A percentile compares a stretch with the other conserved stretches of the same genome.
phyloP scores from a whole-genome alignment of 2,888 invertebrate species.

The Brachyopa scutellaris region DNA sequence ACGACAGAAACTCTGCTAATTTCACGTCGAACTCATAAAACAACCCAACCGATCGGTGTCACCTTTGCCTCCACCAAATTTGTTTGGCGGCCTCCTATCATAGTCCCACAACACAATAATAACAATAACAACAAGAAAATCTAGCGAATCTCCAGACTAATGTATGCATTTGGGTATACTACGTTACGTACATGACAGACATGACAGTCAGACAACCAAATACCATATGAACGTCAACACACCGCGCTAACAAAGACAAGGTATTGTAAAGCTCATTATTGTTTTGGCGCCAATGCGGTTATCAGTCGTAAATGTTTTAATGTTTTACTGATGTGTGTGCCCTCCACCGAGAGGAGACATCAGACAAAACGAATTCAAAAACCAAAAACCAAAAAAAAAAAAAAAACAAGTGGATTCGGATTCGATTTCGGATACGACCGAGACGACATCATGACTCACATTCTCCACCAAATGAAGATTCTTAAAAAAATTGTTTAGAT shows the following conservation, averaged over 20 bases:
- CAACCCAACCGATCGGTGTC: neutral
- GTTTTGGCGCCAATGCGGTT: slow-evolving; percentile 76
- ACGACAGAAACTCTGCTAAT: neutral
- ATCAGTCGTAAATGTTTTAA: slow-evolving; percentile 75
- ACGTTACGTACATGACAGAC: slow-evolving; percentile 25
- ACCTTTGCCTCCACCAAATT: neutral
- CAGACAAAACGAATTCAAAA: slow-evolving; percentile 1
- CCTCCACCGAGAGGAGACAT: slow-evolving; percentile 28
- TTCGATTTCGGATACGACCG: slow-evolving; percentile 39
- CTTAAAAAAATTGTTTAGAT: slow-evolving; percentile 66
- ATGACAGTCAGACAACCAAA: slow-evolving; percentile 63
- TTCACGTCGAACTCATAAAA: neutral
- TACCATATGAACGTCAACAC: slow-evolving; percentile 26
- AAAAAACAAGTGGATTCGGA: slow-evolving; percentile 29
- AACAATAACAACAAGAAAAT: slow-evolving; percentile 3
- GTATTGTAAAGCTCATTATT: slow-evolving; percentile 69
- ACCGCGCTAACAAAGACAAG: slow-evolving; percentile 26
- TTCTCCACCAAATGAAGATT: slow-evolving; percentile 67
- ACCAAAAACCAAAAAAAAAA: neutral
- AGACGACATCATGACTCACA: slow-evolving; percentile 65
- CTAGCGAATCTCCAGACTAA: slow-evolving; percentile 67
- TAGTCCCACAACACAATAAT: neutral
- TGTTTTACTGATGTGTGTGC: slow-evolving; percentile 67
- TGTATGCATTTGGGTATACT: slow-evolving; percentile 69
- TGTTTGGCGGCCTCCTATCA: neutral